Evolutionary conservation across 2,113 vertebrate genomes (phyloP), one percentile per base, ranked within the genome.

Genomic region (Callaeas wilsoni): DNA sequence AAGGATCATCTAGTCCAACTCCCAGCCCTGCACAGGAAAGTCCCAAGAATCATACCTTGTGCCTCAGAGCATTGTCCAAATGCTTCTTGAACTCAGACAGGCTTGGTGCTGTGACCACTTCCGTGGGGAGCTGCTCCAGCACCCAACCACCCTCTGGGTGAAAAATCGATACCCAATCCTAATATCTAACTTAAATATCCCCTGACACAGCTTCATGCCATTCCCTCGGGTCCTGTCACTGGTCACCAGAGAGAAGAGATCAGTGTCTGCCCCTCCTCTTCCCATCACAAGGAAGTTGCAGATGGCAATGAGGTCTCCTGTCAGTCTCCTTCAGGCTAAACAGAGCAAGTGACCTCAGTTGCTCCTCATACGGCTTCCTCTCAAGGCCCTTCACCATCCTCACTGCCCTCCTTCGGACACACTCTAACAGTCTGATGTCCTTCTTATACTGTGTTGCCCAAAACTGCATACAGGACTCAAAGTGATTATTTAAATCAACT

Each of bases 271-370:
- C 14, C 16, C 32, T 75, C 60, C 10, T 8, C 26, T 59, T 50
- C 21, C 16, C 13, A 21, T 76, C 52, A 35, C 0, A 0, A 26
- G 7, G 20, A 85, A 42, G 7, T 1, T 76, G 30, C 2, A 50
- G 9, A 42, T 4, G 59, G 27, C 32, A 27, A 12, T 35, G 53
- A 52, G 32, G 26, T 42, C 21, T 59, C 21, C 32, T 0, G 0
- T 68, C 14, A 57, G 32, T 59, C 26, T 75, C 44, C 25, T 67
- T 35, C 44, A 32, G 13, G 32, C 52, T 59, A 5, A 59, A 50
- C 8, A 49, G 17, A 32, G 2, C 26, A 32, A 59, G 35, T 9
- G 26, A 32, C 21, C 32, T 42, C 42, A 57, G 9, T 3, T n/a
- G 16, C 32, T 57, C 20, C 32, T 50, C 60, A 49, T 14, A 42